Conservation (phyloP, 2,797 vertebrate species). For the Morus bassanus region DNA sequence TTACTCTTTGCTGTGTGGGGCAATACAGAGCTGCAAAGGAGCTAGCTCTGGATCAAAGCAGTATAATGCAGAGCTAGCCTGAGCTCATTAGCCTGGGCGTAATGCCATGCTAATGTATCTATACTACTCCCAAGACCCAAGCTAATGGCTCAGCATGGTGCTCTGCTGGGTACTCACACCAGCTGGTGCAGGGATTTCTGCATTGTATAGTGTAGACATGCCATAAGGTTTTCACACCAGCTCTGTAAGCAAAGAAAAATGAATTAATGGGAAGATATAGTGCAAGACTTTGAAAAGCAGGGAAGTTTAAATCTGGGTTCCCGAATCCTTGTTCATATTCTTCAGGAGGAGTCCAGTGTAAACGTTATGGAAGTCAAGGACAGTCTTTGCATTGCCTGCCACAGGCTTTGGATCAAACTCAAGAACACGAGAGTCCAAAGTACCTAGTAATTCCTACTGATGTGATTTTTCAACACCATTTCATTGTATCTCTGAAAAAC, state of each 20-base stretch:
- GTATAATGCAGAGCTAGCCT: conserved; percentile 15
- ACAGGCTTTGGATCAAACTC: background rate
- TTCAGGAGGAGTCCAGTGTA: background rate
- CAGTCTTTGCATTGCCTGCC: background rate
- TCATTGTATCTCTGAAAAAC: background rate
- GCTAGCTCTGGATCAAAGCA: conserved; percentile 3
- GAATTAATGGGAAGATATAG: background rate
- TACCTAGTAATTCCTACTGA: background rate
- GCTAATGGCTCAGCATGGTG: conserved; percentile 45
- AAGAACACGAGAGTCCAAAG: background rate
- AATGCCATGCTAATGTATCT: conserved; percentile 48
- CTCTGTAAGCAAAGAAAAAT: conserved; percentile 13
- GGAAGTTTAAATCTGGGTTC: background rate
- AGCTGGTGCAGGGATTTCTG: conserved; percentile 47
- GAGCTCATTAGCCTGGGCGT: conserved; percentile 28
- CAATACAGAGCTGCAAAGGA: conserved; percentile 3
- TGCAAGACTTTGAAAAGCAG: background rate
- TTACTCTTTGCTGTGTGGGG: background rate
- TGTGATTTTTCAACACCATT: conserved; percentile 25
- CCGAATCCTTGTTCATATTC: background rate
- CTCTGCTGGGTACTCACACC: conserved; percentile 19
- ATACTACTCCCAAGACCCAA: conserved; percentile 38
- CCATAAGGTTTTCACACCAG: conserved; percentile 24
- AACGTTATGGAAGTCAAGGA: background rate
- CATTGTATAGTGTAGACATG: background rate